phyloP scores from a whole-genome alignment of 2,888 invertebrate genomes.

The Ormia ochracea region DNA sequence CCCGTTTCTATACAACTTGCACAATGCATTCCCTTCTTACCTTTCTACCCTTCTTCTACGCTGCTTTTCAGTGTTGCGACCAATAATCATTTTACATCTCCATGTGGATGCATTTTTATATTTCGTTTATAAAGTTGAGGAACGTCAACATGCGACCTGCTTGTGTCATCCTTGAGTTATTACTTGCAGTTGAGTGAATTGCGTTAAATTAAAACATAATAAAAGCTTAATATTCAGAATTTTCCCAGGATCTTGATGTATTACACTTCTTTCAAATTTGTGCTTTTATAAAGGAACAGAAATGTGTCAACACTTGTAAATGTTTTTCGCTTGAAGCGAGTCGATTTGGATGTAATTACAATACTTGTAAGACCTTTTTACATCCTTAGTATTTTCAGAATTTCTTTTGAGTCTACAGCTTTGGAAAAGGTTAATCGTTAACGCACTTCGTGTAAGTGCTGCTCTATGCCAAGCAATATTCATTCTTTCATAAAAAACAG shows the following conservation, averaged over 20 bases:
- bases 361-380: too few species aligned
- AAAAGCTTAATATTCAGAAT: constrained; percentile 8
- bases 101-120: neutral
- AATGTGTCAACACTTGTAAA: neutral
- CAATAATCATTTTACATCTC: constrained; percentile 20
- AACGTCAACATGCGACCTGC: neutral
- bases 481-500: too few species aligned
- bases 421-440: too few species aligned
- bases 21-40: constrained; percentile 43
- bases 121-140: neutral
- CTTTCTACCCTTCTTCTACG: constrained; percentile 45
- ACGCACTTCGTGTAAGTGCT: too few species aligned
- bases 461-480: too few species aligned
- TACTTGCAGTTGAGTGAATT: constrained; percentile 51
- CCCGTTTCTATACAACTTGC: neutral
- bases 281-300: neutral
- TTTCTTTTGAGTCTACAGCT: too few species aligned
- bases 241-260: constrained; percentile 25
- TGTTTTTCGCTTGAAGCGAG: neutral
- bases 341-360: neutral
- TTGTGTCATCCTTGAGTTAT: constrained; percentile 48
- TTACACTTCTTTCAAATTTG: neutral
- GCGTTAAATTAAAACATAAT: constrained; percentile 52
- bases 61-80: constrained; percentile 33
- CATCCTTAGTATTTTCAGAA: too few species aligned